Evolutionary conservation across 2,888 invertebrate genomes (phyloP), one percentile per base, ranked within the genome.

Genomic region (Pseudoips prasinana): DNA sequence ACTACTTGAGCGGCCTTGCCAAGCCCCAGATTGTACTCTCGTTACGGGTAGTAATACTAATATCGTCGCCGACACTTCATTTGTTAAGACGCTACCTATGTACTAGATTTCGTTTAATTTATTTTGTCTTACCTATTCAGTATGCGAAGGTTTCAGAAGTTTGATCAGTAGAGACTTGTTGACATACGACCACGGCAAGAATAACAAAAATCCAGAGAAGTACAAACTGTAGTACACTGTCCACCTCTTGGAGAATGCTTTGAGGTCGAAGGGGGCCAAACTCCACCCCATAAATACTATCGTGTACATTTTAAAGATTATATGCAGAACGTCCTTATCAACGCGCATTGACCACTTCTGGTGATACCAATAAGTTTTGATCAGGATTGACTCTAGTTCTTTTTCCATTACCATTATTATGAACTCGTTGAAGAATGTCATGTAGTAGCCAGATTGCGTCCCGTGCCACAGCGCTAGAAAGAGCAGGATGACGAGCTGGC

Each of bases 391-490:
- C 62, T 91, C 91, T 0, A 93, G 56, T 66, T 96, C 95, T 81
- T 94, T 95, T 64, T 98, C 98, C 67, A 95, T 92, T 45, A 92
- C 92, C 74, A 98, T 95, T 18, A 96, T 93, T 18, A 96, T 81
- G 70, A 97, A 98, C 71, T 99, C 99, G 77, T 97, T 93, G 36
- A 95, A 90, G 89, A 99, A 99, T 25, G 95, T 94, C 64, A 96
- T 89, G 72, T 98, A 99, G 69, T 99, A 99, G 1, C 99, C 98
- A 6, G 95, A 92, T 69, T 97, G 95, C 31, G 96, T 92, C 7
- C 99, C 99, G 78, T 99, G 99, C 99, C 99, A 99, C 0, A 98
- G 66, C 0, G 99, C 97, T 22, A 99, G 91, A 81, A 98, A 99
- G 0, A 92, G 35, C 22, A 99, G 83, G 0, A 98, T 95, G 0